Base-by-base conservation (phyloP, 2,888 invertebrate genomes). In the Chymomyza caudatula region DNA sequence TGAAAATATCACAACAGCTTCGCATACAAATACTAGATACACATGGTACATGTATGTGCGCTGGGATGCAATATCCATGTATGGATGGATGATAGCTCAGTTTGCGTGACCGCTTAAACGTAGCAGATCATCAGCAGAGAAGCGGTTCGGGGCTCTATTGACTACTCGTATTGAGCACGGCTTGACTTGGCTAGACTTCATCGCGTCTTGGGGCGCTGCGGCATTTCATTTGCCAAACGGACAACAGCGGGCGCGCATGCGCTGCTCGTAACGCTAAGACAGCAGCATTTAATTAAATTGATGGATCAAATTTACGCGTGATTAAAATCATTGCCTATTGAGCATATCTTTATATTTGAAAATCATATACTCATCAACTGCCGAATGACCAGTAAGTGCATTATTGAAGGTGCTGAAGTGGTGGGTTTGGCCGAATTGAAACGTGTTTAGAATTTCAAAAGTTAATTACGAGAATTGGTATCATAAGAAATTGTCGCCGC, bases 361-460 rank as follows among this genome's bases (percentile, higher is more conserved):
- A 47, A 17, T 47, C 6, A 6, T 17, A 19, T 47, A 19, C 47
- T 47, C 47, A 11, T 49, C 25, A 52, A 49, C 20, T 67, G 65
- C 44, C 47, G 37, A 2, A 67, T 76, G 77, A 60, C 65, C 43
- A 19, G 82, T 85, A 82, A 82, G 86, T 82, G 86, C 82, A 82
- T 74, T 82, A 73, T 52, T 25, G 15, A 4, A 17, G 5, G 11
- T 15, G 3, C 8, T 23, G 37, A 37, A 43, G 53, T 53, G 15
- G 44, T 37, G 22, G 19, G 2, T 49, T 49, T 54, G 42, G 11
- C 17, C 42, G 29, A 44, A 57, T 58, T 11, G 15, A 20, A 85
- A 81, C 86, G 84, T 81, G 81, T 81, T 85, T 63, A 68, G 86
- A 85, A 81, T 81, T 81, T 78, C 84, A 56, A 57, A 76, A 81